Evolutionary conservation across 2,888 invertebrate genomes (phyloP).

Genomic region (Limnephilus lunatus): DNA sequence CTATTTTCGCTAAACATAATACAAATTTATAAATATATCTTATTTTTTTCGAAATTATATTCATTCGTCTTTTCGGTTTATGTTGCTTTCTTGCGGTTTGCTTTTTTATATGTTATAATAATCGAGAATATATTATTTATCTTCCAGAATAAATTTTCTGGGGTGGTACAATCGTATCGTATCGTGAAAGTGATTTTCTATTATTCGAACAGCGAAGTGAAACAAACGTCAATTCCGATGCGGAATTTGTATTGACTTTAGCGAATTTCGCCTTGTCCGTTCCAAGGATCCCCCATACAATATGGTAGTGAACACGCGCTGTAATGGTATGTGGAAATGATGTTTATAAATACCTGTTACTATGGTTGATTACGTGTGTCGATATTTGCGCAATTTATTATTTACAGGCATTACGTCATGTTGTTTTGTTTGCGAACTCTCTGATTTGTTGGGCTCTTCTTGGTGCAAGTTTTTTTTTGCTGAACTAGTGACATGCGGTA

Average conservation of each 20-base stretch:
- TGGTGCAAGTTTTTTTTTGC: not conserved
- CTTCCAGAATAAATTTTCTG: not conserved
- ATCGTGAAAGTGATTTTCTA: not conserved
- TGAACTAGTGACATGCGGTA: not conserved
- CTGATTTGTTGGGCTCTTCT: not conserved
- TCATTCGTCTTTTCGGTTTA: not conserved
- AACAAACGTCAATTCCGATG: not conserved
- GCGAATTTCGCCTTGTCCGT: too few species aligned
- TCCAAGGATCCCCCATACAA: not conserved
- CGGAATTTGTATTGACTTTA: constrained; percentile 14
- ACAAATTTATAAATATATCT: too few species aligned
- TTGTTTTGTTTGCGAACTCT: not conserved
- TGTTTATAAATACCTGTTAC: not conserved
- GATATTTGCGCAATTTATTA: constrained; percentile 37
- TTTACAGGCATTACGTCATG: constrained; percentile 26
- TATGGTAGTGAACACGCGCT: constrained; percentile 27
- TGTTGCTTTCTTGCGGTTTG: not conserved
- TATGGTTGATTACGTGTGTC: not conserved
- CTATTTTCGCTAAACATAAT: not conserved
- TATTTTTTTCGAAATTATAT: not conserved
- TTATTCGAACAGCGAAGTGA: constrained; percentile 6
- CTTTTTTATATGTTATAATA: too few species aligned
- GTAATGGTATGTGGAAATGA: constrained; percentile 17
- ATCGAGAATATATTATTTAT: not conserved
- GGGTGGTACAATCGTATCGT: too few species aligned